Conservation (phyloP, 2,888 invertebrate genomes). For the Athalia circularis region DNA sequence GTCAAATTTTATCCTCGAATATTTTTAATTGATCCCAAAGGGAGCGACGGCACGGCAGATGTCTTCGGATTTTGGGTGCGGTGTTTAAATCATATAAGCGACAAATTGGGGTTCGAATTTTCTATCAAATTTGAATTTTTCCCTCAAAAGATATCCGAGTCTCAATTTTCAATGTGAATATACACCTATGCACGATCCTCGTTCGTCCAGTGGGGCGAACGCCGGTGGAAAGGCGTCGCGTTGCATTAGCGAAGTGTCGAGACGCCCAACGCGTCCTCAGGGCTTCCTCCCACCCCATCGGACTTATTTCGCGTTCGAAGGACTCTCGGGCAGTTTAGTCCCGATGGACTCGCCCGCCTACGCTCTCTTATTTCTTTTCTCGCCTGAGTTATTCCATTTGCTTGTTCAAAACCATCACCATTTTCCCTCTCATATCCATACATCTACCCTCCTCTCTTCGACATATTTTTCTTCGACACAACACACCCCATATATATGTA, state of each 20-base stretch:
- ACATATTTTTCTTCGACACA: not conserved
- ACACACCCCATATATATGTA: not conserved
- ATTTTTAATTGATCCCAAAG: not conserved
- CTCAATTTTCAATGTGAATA: too few relatives aligned
- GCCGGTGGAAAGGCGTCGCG: constrained; percentile 62
- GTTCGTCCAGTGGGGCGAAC: constrained; percentile 41
- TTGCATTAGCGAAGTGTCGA: constrained; percentile 67
- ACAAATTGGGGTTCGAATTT: not conserved
- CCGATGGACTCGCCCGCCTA: constrained; percentile 45
- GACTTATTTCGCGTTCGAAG: constrained; percentile 54
- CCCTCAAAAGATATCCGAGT: not conserved
- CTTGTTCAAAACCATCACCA: not conserved
- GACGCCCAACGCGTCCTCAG: constrained; percentile 59
- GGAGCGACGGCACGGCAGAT: not conserved
- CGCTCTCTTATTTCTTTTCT: constrained; percentile 26
- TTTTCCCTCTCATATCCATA: not conserved
- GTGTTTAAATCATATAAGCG: not conserved
- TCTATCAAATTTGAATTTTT: not conserved
- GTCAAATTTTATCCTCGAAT: not conserved
- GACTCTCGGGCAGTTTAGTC: constrained; percentile 40
- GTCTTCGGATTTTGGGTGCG: not conserved
- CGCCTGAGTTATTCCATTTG: constrained; percentile 29
- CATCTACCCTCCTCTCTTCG: not conserved
- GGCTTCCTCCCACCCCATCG: constrained; percentile 55
- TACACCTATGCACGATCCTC: too few relatives aligned